Base-by-base conservation (phyloP, 2,797 vertebrate species). In the Peromyscus aztecus region DNA sequence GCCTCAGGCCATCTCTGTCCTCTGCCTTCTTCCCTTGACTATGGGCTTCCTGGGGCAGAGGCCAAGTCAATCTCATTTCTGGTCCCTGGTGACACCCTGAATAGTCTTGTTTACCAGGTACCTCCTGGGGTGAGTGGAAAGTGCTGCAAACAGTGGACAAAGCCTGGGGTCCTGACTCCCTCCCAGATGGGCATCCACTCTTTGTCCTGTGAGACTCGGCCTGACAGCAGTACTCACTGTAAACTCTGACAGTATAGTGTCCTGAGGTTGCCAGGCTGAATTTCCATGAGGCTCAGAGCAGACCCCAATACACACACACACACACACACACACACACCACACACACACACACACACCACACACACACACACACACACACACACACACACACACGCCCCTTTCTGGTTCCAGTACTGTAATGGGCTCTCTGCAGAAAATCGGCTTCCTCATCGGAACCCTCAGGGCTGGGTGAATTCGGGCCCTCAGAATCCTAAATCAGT, bases 1-100 rank as follows among this genome's bases (percentile, higher is more conserved):
- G 0, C 59, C 31, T 31, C 5, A 0, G 0, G 17, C 23, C 2
- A 4, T 40, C 46, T 24, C 43, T 21, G 27, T 63, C 43, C 4
- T 24, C 59, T 3, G 4, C 7, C 24, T 34, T 19, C 27, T 67
- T 52, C 43, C 21, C 24, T 40, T n/a, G 23, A 37, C 8, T 1
- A 17, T 34, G 73, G 52, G 19, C 46, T 65, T 85, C 83, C 12
- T 2, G 31, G n/a, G 55, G 8, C n/a, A 23, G 11, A 24, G 37
- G 11, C 37, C 43, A 29, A 40, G 40, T n/a, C 75, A 37, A 46
- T 57, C 14, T 57, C 43, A 13, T 9, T 55, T 34, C 67, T 63
- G 55, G 34, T 31, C 43, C 73, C n/a, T 11, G 19, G 71, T 2
- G 13, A 55, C 59, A 27, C 14, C 49, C 3, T 10, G 55, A 83